Evolutionary conservation across 2,113 vertebrate species (phyloP), one percentile per base, ranked within the genome.

Genomic region (Erythrolamprus reginae): DNA sequence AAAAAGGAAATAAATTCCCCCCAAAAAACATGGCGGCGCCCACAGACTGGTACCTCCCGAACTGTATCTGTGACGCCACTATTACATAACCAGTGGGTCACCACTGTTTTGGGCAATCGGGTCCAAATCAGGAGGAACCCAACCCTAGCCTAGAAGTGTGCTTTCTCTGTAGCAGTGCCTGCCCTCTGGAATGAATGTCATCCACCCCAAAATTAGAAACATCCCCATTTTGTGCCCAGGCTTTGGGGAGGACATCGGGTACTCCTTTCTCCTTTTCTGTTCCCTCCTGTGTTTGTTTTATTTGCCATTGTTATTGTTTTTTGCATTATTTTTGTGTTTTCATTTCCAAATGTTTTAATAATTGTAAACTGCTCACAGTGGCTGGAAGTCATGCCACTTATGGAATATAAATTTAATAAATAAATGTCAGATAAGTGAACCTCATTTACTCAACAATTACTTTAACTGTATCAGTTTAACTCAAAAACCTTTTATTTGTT

Each of bases 401-500:
- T 21, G 65, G 65, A 19, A 21, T 77, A 77, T 77, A 77, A 77
- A 38, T 77, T 77, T 77, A 77, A 70, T 70, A 70, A 19, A 38
- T 77, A 19, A 77, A 65, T 1, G 1, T 65, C 28, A 65, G 58
- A 65, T 12, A n/a, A 65, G 28, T 65, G 58, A 65, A 65, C 28
- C 15, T 65, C 58, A 65, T 86, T 90, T 48, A 1, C 88, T 91
- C 77, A 85, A 86, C 90, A 51, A 92, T 77, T 91, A 92, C 89
- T 88, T 95, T 94, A 93, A 90, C 91, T 90, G 90, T 92, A 56
- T 85, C 82, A 0, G 88, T 42, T 87, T 86, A 92, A 93, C 91
- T 84, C 65, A 91, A 91, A 89, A 89, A 90, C 93, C 91, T 88
- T 88, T 70, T 45, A 90, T 86, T 92, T 90, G 84, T 95, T 95